These are phyloP conservation scores for Psettodes erumei DNA, from an alignment of 2,113 vertebrate genomes.

Conservation along the genomic window DNA sequence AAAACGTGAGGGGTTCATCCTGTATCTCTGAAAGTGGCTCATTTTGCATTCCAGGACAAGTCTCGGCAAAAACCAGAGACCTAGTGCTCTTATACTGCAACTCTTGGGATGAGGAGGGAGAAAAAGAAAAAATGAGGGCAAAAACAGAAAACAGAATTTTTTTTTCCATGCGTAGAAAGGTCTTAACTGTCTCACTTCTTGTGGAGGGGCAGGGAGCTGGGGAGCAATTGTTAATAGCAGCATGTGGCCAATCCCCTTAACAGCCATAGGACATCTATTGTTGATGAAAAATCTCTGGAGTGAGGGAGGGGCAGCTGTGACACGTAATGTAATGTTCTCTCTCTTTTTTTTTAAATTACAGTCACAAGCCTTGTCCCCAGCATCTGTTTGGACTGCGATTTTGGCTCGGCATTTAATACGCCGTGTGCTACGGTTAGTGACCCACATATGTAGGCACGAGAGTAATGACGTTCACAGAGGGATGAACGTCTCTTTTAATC, in stretches of 20 bases:
- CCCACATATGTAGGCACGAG: slow-evolving; percentile 59
- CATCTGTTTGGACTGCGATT: slow-evolving; percentile 51
- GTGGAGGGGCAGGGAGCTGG: slow-evolving; percentile 20
- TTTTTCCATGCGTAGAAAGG: slow-evolving; percentile 17
- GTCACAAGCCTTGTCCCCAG: slow-evolving; percentile 49
- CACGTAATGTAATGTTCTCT: slow-evolving; percentile 56
- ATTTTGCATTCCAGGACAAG: slow-evolving; percentile 67
- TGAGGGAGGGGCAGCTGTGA: slow-evolving; percentile 50
- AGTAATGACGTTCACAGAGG: slow-evolving; percentile 66
- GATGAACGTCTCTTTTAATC: slow-evolving; percentile 65
- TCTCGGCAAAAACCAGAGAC: slow-evolving; percentile 51
- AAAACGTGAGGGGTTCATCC: slow-evolving; percentile 51
- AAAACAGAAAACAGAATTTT: slow-evolving; percentile 32
- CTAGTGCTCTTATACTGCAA: slow-evolving; percentile 72
- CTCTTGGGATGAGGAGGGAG: slow-evolving; percentile 60
- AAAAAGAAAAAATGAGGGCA: slow-evolving; percentile 25
- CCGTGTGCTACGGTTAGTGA: slow-evolving; percentile 56
- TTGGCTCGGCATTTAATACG: slow-evolving; percentile 42
- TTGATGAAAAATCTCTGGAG: slow-evolving; percentile 53
- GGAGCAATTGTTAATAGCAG: slow-evolving; percentile 53
- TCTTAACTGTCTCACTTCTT: slow-evolving; percentile 43
- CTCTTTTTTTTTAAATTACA: slow-evolving; percentile 31
- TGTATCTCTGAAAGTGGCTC: slow-evolving; percentile 25
- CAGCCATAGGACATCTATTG: slow-evolving; percentile 67
- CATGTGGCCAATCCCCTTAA: slow-evolving; percentile 71